These are phyloP conservation scores for Clinocottus analis DNA, from an alignment of 2,113 vertebrate species.

Conservation along the genomic window DNA sequence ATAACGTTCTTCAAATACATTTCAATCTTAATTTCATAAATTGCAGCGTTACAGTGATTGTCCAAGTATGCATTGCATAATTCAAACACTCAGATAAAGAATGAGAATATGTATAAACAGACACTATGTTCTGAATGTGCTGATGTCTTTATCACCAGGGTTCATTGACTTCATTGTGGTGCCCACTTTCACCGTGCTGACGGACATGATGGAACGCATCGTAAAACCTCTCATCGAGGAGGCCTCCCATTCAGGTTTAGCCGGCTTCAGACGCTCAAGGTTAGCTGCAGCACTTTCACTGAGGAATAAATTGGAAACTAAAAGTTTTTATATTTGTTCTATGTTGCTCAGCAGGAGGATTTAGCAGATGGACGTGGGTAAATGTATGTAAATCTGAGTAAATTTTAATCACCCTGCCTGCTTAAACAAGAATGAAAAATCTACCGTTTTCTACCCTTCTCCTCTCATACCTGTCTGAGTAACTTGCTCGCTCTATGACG, in stretches of 20 bases:
- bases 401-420: conserved; percentile 39
- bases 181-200: conserved; percentile 97
- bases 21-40: neutral
- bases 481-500: conserved; percentile 16
- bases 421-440: conserved; percentile 25
- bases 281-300: conserved; percentile 60
- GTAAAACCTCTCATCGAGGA: conserved; percentile 94
- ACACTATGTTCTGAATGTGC: neutral
- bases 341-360: neutral
- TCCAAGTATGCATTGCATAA: neutral
- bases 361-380: conserved; percentile 31
- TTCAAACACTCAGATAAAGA: neutral
- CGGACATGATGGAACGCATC: conserved; percentile 97
- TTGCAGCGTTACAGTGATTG: neutral
- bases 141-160: conserved; percentile 79
- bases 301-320: neutral
- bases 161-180: conserved; percentile 99
- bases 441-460: conserved; percentile 19
- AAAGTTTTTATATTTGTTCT: neutral
- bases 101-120: neutral
- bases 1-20: neutral
- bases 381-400: conserved; percentile 7
- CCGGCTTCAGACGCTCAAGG: conserved; percentile 91
- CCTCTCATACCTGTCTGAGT: conserved; percentile 17
- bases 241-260: conserved; percentile 85